Base-by-base conservation (phyloP, 2,888 invertebrate genomes). In the Homarus gammarus region DNA sequence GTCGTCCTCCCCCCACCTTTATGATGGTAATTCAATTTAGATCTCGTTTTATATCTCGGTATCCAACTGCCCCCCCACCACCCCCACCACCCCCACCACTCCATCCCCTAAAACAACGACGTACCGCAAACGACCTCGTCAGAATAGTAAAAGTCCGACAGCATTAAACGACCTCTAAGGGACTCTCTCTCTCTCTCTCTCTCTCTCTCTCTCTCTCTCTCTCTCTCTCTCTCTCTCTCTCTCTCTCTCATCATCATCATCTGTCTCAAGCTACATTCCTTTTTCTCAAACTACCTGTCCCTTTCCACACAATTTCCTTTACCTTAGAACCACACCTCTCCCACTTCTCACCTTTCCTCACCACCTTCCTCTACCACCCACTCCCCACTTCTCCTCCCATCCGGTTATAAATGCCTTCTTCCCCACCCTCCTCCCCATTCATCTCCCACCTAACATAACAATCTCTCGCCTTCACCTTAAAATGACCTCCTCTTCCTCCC, bases 11-110 rank as follows among this genome's bases (percentile, higher is more conserved):
- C n/a, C 56, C 12, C 64, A 6, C 27, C 64, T 64, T 64, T 64
- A 64, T 64, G n/a, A 64, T 64, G 64, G 64, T 31, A 31, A 64
- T 31, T 27, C 64, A 64, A 64, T 64, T 64, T 64, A 64, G 64
- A 64, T 64, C 64, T 3, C 64, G 18, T 1, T 64, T 64, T 31
- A 5, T n/a, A 64, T 27, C 64, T 27, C 8, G 15, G 56, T 64
- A 27, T 64, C 64, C 27, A 27, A 64, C 64, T 64, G 64, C 8
- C 6, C 64, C 12, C 44, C 6, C 56, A 56, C n/a, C n/a, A n/a
- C n/a, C n/a, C n/a, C n/a, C n/a, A n/a, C n/a, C n/a, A n/a, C n/a
- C n/a, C n/a, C n/a, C n/a, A n/a, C n/a, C n/a, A n/a, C n/a, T n/a
- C n/a, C n/a, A n/a, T n/a, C n/a, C n/a, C n/a, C n/a, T n/a, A n/a